These are phyloP conservation scores for Leucosticte australis DNA, from an alignment of 2,113 vertebrate genomes.

Conservation along the genomic window DNA sequence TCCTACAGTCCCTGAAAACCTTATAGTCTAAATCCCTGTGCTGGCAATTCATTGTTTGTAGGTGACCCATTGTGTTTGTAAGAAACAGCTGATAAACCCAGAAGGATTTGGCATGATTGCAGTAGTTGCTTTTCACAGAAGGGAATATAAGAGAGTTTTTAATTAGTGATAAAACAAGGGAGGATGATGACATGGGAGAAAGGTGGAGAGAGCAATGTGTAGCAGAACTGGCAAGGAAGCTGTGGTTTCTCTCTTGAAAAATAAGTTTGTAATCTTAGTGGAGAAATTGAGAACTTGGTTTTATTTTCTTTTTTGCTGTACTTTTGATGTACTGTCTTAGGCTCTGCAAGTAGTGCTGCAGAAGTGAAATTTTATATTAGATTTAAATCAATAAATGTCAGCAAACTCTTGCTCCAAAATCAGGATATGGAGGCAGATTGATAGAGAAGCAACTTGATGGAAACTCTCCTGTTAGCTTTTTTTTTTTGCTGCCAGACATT, in stretches of 20 bases:
- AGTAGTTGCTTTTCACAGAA: not conserved
- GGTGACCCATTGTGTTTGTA: not conserved
- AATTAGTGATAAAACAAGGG: not conserved
- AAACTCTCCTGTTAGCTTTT: not conserved
- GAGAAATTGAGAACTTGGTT: not conserved
- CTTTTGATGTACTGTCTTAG: not conserved
- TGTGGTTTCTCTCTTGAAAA: not conserved
- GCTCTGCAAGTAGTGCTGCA: not conserved
- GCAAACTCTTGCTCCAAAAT: not conserved
- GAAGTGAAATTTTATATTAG: not conserved
- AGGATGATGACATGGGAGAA: not conserved
- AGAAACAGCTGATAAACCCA: not conserved
- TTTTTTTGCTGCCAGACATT: not conserved
- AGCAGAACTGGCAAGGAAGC: not conserved
- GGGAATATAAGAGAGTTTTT: not conserved
- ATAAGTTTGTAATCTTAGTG: not conserved
- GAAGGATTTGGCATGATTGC: not conserved
- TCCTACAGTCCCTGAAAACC: not conserved
- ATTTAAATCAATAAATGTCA: not conserved
- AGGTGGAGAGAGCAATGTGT: not conserved
- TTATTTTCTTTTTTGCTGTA: not conserved
- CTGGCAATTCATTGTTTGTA: rapidly evolving
- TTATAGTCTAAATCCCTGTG: not conserved
- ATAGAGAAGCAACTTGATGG: not conserved
- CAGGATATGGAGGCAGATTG: not conserved